These are phyloP conservation scores for Pseudopleuronectes americanus DNA, from an alignment of 2,797 vertebrate species.

Conservation along the genomic window DNA sequence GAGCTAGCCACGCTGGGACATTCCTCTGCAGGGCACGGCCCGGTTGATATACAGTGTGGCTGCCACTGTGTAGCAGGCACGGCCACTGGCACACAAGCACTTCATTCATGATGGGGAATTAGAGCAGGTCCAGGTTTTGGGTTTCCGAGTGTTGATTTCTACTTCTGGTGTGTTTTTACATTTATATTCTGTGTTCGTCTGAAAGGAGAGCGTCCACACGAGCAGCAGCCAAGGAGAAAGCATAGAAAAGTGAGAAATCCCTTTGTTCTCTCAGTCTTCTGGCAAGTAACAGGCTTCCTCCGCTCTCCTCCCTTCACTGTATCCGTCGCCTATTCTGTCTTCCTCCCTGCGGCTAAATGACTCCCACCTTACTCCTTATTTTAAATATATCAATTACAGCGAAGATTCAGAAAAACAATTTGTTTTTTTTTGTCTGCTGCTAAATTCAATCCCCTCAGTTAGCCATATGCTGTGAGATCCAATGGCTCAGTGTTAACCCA, in stretches of 20 bases:
- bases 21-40: constrained; percentile 51
- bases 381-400: constrained; percentile 10
- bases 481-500: constrained; percentile 3
- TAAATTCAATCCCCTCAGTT: background rate
- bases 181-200: background rate
- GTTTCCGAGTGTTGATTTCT: background rate
- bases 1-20: constrained; percentile 31
- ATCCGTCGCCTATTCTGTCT: background rate
- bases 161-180: constrained; percentile 6
- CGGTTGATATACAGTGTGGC: constrained; percentile 10
- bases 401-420: constrained; percentile 8
- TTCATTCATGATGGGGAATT: constrained; percentile 29
- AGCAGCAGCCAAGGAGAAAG: background rate
- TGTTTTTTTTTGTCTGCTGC: constrained; percentile 13
- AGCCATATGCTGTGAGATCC: background rate
- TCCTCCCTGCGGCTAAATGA: constrained; percentile 8
- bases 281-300: background rate
- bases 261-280: background rate
- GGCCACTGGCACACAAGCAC: constrained; percentile 1
- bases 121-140: constrained; percentile 1
- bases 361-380: constrained; percentile 6
- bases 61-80: constrained; percentile 1
- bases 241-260: constrained; percentile 2
- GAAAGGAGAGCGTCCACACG: constrained; percentile 9
- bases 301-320: background rate